Percentiles rank a stretch among this genome's conserved stretches.
Evolutionary conservation across 2,888 invertebrate species (phyloP).

Genomic region (Dugesia japonica): DNA sequence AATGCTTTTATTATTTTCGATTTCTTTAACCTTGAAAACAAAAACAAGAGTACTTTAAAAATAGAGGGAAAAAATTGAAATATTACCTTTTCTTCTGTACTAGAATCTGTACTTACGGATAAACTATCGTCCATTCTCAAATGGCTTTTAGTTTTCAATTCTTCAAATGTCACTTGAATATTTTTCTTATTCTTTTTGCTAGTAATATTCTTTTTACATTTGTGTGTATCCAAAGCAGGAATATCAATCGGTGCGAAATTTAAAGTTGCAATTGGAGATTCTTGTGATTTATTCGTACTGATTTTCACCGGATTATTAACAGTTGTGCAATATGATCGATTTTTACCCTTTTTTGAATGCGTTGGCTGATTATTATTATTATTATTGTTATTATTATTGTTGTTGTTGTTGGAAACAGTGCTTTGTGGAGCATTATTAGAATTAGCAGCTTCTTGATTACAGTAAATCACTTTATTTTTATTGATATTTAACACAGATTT

Average conservation of each 20-base stretch:
- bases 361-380: background rate
- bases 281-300: background rate
- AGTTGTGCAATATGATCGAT: background rate
- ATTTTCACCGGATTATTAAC: background rate
- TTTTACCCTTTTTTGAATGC: background rate
- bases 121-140: constrained; percentile 20
- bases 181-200: background rate
- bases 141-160: background rate
- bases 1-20: no score
- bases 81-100: constrained; percentile 22
- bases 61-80: no score
- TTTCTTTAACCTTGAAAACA: no score
- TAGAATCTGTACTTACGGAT: constrained; percentile 20
- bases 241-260: background rate
- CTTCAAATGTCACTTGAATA: background rate
- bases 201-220: background rate
- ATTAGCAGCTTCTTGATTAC: background rate
- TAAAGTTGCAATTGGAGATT: background rate
- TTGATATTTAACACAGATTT: background rate
- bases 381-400: no score
- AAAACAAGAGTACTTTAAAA: no score
- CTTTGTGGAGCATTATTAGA: background rate
- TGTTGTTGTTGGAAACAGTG: background rate
- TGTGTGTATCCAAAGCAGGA: background rate
- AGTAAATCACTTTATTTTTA: background rate